phyloP scores from a whole-genome alignment of 1,140 invertebrate species.

The Bradynema listronoti region DNA sequence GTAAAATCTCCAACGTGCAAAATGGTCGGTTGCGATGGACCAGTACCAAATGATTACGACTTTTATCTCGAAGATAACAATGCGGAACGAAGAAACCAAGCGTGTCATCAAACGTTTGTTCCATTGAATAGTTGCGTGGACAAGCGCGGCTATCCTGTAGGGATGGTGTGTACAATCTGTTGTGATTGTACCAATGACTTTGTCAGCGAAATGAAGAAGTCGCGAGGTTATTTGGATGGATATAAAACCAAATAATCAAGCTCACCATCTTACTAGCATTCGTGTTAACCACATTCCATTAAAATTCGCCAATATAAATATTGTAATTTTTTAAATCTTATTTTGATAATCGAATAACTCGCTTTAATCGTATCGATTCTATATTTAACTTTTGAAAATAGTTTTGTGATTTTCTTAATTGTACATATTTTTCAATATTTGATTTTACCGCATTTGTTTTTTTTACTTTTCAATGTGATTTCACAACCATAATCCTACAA shows the following conservation, averaged over 20 bases:
- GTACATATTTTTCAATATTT: no score
- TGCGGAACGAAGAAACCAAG: conserved; percentile 3
- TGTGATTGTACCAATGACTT: conserved; percentile 46
- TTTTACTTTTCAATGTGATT: no score
- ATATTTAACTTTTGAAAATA: no score
- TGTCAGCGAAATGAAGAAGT: conserved; percentile 6
- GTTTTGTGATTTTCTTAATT: no score
- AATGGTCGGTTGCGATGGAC: conserved; percentile 51
- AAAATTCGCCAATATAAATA: no score
- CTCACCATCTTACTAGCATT: no score
- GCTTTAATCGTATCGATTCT: no score
- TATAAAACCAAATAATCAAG: neutral
- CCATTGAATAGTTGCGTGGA: conserved; percentile 48
- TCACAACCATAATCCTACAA: no score
- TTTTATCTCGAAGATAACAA: conserved; percentile 27
- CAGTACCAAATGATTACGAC: conserved; percentile 51
- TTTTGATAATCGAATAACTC: no score
- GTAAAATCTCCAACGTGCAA: conserved; percentile 39
- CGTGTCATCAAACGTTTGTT: conserved; percentile 54
- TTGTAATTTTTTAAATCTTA: no score
- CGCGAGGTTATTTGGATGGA: conserved; percentile 5
- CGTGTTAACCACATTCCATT: no score
- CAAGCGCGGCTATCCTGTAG: conserved; percentile 49
- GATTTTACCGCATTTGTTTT: no score
- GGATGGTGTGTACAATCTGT: conserved; percentile 57